Conservation (phyloP, 1,140 invertebrate species). For the Apocrypta bakeri region DNA sequence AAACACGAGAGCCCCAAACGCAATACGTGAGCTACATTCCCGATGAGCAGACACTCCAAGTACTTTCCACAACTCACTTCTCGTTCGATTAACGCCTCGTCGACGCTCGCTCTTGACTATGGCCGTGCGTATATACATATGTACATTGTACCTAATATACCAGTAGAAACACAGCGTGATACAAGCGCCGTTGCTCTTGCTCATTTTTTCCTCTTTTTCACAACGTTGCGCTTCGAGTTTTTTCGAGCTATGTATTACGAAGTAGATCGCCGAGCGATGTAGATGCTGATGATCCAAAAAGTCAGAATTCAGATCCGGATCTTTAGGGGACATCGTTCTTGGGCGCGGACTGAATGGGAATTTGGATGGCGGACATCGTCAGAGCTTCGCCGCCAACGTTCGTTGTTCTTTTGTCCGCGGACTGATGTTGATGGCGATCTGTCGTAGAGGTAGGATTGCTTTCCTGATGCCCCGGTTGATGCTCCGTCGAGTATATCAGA, state of each 20-base stretch:
- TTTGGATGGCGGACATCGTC: neutral
- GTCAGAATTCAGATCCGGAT: neutral
- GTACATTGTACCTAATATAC: neutral
- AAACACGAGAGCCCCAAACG: neutral
- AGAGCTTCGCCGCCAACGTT: neutral
- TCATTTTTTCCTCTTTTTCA: no score
- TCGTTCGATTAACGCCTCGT: neutral
- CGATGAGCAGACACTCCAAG: no score
- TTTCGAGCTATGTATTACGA: neutral
- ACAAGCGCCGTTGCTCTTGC: neutral
- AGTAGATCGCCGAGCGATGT: neutral
- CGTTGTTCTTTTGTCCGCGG: neutral
- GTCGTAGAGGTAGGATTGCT: neutral
- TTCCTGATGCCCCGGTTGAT: constrained; percentile 20
- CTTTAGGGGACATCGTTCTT: neutral
- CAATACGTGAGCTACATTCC: neutral
- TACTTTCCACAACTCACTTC: neutral
- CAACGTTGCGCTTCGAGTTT: no score
- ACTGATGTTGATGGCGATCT: neutral
- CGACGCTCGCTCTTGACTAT: neutral
- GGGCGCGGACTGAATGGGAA: neutral
- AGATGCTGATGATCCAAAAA: no score
- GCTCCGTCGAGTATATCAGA: constrained; percentile 63
- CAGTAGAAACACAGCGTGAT: neutral
- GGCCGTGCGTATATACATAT: neutral